phyloP scores from a whole-genome alignment of 2,797 vertebrate genomes.

The Micropoecilia bifurca region DNA sequence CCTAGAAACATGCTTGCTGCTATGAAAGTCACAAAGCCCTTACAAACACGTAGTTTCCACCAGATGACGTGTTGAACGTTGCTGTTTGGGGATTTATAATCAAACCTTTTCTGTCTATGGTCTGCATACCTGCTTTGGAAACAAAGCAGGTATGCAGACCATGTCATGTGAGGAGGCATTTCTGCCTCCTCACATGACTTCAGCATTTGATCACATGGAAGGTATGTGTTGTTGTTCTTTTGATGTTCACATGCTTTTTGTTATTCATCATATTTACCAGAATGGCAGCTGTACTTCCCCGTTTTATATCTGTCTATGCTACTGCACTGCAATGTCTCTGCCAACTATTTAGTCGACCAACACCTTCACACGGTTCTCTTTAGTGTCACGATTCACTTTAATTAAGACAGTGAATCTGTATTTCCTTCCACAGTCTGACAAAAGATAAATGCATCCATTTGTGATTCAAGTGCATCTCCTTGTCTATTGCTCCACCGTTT shows the following conservation, averaged over 20 bases:
- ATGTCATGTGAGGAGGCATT: too few species aligned
- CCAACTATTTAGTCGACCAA: background rate
- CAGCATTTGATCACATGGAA: background rate
- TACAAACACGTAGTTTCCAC: background rate
- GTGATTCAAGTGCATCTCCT: background rate
- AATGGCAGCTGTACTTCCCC: background rate
- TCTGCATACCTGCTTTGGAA: background rate
- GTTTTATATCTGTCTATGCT: background rate
- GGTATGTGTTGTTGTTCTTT: background rate
- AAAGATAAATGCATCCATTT: background rate
- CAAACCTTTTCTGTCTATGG: background rate
- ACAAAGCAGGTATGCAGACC: background rate
- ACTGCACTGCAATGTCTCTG: background rate
- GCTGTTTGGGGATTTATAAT: background rate
- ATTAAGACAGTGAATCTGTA: background rate
- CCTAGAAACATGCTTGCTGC: too few species aligned
- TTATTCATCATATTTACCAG: background rate
- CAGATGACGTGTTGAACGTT: background rate
- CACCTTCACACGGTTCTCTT: background rate
- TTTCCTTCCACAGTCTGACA: background rate
- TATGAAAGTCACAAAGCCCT: background rate
- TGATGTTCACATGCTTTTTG: background rate
- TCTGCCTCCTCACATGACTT: background rate
- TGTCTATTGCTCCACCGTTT: background rate
- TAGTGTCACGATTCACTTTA: background rate